Evolutionary conservation across 1,140 invertebrate species (phyloP).

Genomic region (Anthonomus grandis): DNA sequence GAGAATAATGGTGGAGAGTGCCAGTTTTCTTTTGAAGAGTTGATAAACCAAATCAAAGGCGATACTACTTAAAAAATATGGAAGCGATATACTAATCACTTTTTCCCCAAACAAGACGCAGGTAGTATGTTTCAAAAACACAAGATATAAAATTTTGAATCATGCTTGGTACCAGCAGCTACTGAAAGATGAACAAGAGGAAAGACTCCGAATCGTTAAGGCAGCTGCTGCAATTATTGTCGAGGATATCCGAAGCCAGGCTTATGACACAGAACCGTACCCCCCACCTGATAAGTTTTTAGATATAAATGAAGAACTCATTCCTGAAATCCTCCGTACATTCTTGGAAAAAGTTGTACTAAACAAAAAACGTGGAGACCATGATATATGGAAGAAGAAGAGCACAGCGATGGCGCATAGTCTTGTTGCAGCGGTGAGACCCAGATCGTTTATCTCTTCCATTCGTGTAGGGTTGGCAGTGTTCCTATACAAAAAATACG

Average conservation of each 20-base stretch:
- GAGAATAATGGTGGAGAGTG: slow-evolving; percentile 18
- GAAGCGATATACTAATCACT: too few species aligned
- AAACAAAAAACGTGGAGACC: slow-evolving; percentile 38
- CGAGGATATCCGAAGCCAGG: slow-evolving; percentile 15
- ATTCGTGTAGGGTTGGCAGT: slow-evolving; percentile 43
- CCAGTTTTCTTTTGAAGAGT: slow-evolving; percentile 4
- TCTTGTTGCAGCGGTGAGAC: slow-evolving; percentile 46
- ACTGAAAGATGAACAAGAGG: neutral
- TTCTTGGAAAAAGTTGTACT: slow-evolving; percentile 4
- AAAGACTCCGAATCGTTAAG: slow-evolving; percentile 11
- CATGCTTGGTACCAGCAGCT: slow-evolving; percentile 7
- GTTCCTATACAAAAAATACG: slow-evolving; percentile 45
- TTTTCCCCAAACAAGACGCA: neutral
- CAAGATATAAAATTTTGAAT: slow-evolving; percentile 15
- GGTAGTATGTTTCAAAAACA: slow-evolving; percentile 9
- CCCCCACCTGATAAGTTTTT: neutral
- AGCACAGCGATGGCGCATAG: slow-evolving; percentile 34
- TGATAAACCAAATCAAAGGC: slow-evolving; percentile 9
- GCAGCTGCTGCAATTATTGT: slow-evolving; percentile 14
- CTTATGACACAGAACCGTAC: slow-evolving; percentile 9
- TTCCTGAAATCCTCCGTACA: neutral
- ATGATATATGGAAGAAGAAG: slow-evolving; percentile 42
- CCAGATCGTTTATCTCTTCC: slow-evolving; percentile 43
- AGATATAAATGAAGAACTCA: neutral
- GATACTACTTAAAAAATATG: slow-evolving; percentile 1